These are phyloP conservation scores for Poeciliopsis turneri DNA, from an alignment of 2,797 vertebrate genomes.

Conservation along the genomic window DNA sequence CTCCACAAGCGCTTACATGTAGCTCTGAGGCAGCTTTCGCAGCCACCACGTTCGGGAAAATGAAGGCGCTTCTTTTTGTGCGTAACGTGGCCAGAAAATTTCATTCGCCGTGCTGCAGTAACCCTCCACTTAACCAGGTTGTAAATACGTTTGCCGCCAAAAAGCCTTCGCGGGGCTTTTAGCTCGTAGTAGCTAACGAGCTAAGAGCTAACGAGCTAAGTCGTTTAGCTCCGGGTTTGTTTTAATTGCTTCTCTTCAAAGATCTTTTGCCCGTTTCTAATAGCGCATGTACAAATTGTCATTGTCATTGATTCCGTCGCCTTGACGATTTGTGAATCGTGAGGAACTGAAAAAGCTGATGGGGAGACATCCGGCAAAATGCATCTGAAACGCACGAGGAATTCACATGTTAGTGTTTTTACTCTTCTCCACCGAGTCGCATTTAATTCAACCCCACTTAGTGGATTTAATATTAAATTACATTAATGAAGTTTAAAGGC, in stretches of 20 bases:
- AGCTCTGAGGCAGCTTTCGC: constrained; percentile 48
- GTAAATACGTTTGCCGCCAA: constrained; percentile 26
- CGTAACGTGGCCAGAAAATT: constrained; percentile 14
- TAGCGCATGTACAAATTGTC: constrained; percentile 71
- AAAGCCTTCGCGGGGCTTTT: not conserved
- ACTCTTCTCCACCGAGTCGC: constrained; percentile 2
- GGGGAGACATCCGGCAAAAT: not conserved
- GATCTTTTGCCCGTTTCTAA: constrained; percentile 33
- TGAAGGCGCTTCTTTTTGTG: constrained; percentile 17
- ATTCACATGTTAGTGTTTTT: not conserved
- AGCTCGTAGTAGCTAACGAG: not conserved
- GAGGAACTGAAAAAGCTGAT: not conserved
- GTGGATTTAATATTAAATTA: constrained; percentile 32
- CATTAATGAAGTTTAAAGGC: constrained; percentile 37
- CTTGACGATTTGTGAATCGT: constrained; percentile 34
- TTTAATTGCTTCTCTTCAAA: constrained; percentile 41
- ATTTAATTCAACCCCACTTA: constrained; percentile 27
- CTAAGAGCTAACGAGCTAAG: no score
- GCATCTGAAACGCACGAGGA: not conserved
- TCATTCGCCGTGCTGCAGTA: constrained; percentile 23
- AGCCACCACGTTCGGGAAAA: constrained; percentile 6
- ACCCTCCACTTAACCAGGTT: constrained; percentile 11
- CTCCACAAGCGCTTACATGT: constrained; percentile 30
- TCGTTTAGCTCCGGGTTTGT: constrained; percentile 10
- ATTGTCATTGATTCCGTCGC: constrained; percentile 83